These are phyloP conservation scores for Hemiscyllium ocellatum DNA, from an alignment of 2,113 vertebrate species.

Conservation along the genomic window DNA sequence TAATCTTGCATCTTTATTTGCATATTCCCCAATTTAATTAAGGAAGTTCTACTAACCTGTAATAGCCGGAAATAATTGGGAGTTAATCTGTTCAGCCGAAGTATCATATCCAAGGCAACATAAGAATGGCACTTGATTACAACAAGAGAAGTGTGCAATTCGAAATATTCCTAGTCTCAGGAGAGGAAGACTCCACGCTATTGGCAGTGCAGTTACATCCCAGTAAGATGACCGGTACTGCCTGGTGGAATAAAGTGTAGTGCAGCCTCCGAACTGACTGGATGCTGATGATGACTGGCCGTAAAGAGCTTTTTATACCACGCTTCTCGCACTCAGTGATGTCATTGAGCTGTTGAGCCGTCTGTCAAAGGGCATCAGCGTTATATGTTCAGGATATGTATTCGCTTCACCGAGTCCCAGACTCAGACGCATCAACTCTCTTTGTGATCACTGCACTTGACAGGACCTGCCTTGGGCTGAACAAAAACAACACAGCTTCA, in stretches of 20 bases:
- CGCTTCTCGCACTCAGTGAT: constrained; percentile 3
- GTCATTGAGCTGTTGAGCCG: constrained; percentile 2
- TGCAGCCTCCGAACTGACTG: neutral
- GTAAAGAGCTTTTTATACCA: neutral
- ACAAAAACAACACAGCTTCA: neutral
- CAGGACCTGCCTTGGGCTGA: neutral
- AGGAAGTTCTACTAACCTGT: neutral
- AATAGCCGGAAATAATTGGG: constrained; percentile 29
- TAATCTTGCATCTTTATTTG: neutral
- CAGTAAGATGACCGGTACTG: neutral
- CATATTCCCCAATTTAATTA: neutral
- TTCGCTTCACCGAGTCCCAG: neutral
- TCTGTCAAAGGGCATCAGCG: constrained; percentile 16
- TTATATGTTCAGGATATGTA: neutral
- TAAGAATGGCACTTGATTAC: neutral
- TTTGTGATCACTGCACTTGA: neutral
- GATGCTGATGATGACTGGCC: neutral
- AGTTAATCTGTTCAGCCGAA: constrained; percentile 26
- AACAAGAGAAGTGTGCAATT: neutral
- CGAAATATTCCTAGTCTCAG: neutral
- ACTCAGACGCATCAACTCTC: neutral
- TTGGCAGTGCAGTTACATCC: neutral
- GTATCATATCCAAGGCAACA: neutral
- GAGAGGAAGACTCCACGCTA: neutral
- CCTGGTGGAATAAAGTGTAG: neutral